Evolutionary conservation across 2,888 invertebrate genomes (phyloP).

Genomic region (Ormyrus thymus): DNA sequence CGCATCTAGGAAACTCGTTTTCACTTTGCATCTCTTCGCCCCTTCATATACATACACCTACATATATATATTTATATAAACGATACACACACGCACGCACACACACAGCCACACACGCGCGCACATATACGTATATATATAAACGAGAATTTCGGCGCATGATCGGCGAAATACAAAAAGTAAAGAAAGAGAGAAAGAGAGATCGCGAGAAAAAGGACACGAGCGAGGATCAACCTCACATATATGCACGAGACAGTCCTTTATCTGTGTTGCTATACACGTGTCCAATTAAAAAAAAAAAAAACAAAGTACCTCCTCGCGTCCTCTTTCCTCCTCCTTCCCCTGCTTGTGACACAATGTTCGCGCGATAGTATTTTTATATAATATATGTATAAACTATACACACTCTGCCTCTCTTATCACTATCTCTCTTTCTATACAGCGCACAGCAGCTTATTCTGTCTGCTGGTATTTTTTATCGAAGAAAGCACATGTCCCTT

Average conservation of each 20-base stretch:
- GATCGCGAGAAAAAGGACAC: conserved; percentile 9
- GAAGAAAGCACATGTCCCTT: no score
- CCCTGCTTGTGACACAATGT: conserved; percentile 3
- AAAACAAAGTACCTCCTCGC: not conserved
- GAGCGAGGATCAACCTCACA: no score
- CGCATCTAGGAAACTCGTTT: conserved; percentile 36
- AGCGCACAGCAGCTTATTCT: not conserved
- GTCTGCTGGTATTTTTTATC: no score
- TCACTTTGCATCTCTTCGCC: conserved; percentile 21
- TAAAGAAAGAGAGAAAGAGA: conserved; percentile 29
- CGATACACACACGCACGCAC: conserved; percentile 16
- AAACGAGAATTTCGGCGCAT: conserved; percentile 52
- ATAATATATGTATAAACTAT: conserved; percentile 53
- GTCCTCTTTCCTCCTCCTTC: conserved; percentile 4
- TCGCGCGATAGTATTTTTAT: conserved; percentile 26
- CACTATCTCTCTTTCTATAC: not conserved
- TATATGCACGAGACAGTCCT: not conserved
- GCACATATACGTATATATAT: conserved; percentile 35
- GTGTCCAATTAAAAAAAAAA: no score
- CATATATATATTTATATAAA: conserved; percentile 37
- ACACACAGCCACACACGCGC: conserved; percentile 8
- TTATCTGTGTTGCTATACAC: not conserved
- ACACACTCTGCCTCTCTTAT: conserved; percentile 27
- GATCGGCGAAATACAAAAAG: conserved; percentile 51
- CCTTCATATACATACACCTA: conserved; percentile 44